Conservation (phyloP, 2,113 vertebrate genomes). For the Odocoileus hemionus region DNA sequence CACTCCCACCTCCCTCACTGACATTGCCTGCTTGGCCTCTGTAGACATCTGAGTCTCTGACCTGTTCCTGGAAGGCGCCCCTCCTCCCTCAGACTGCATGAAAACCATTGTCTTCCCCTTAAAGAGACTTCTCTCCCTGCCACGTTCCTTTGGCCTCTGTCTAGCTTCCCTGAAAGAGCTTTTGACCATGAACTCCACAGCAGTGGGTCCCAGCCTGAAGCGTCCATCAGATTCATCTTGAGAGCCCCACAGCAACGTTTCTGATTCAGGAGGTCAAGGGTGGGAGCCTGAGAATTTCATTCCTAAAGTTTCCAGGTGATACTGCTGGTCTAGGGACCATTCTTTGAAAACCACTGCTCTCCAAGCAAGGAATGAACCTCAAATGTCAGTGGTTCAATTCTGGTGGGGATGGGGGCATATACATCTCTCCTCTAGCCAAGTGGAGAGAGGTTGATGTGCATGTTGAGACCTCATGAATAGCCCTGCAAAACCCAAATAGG, state of each 20-base stretch:
- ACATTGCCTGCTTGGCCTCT: background rate
- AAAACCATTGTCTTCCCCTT: background rate
- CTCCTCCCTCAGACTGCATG: background rate
- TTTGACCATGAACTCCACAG: background rate
- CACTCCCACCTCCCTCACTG: too few relatives aligned
- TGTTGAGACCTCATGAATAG: background rate
- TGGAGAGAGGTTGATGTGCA: fast-evolving
- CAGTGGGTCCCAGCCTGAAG: background rate
- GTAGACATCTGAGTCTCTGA: background rate
- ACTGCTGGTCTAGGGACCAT: background rate
- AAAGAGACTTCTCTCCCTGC: background rate
- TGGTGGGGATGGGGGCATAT: fast-evolving
- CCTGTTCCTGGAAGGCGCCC: background rate
- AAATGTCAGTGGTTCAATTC: background rate
- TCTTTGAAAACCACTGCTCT: background rate
- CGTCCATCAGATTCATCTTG: background rate
- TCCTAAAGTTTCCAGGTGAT: background rate
- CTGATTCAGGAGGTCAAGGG: background rate
- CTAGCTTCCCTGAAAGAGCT: background rate
- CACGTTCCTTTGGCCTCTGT: background rate
- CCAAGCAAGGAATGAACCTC: background rate
- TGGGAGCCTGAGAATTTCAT: background rate
- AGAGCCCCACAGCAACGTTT: background rate
- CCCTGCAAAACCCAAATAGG: background rate
- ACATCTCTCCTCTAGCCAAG: background rate